Percentiles rank a stretch among this genome's conserved stretches.
These are phyloP conservation scores for Lucinisca nassula DNA, from an alignment of 2,888 invertebrate species.

Conservation along the genomic window DNA sequence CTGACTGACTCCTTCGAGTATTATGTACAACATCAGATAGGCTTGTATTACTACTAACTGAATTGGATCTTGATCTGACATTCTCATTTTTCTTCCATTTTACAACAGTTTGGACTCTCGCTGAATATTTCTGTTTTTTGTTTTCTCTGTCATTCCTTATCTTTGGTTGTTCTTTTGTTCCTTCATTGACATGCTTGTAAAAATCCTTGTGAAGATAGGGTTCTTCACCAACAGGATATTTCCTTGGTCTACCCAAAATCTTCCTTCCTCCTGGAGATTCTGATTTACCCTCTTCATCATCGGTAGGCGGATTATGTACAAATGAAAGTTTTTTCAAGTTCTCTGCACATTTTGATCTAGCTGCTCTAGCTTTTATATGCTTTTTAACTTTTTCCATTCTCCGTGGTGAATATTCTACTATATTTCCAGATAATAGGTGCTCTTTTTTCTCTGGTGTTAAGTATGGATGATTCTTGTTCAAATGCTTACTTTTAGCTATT, in stretches of 20 bases:
- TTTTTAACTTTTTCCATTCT: slow-evolving; percentile 28
- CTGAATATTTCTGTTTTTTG: too few relatives aligned
- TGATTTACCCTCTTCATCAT: neutral
- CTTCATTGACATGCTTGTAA: neutral
- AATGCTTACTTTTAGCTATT: slow-evolving; percentile 21
- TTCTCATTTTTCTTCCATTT: too few relatives aligned
- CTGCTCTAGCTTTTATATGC: slow-evolving; percentile 58
- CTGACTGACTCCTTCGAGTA: neutral
- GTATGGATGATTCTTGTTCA: neutral
- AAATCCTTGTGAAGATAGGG: neutral
- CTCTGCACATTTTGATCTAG: slow-evolving; percentile 61
- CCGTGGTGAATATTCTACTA: neutral
- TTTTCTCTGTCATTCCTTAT: too few relatives aligned
- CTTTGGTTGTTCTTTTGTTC: too few relatives aligned
- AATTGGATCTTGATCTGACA: slow-evolving; percentile 54
- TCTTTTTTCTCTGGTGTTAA: neutral
- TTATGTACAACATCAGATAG: neutral
- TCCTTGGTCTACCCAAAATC: slow-evolving; percentile 2
- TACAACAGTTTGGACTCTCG: too few relatives aligned
- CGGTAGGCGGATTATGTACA: neutral
- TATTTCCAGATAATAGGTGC: neutral
- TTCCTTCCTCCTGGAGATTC: neutral
- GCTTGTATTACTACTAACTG: slow-evolving; percentile 36
- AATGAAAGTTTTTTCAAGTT: slow-evolving; percentile 46
- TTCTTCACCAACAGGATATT: slow-evolving; percentile 7